phyloP scores from a whole-genome alignment of 2,888 invertebrate species.

The Drosophila siamana region DNA sequence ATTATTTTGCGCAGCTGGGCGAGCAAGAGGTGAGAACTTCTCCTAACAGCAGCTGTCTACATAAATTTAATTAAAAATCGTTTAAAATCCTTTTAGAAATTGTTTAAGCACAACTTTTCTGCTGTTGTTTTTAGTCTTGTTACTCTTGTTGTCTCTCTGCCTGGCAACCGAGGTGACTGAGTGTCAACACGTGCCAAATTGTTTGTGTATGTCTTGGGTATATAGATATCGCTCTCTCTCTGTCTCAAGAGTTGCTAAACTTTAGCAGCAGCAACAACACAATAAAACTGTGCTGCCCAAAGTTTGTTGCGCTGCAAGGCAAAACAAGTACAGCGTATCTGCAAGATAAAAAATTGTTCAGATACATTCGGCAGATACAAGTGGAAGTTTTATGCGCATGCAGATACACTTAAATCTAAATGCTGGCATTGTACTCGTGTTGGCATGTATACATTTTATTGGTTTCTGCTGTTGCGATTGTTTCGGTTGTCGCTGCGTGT shows the following conservation, averaged over 20 bases:
- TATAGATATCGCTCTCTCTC: no score
- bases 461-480: slow-evolving; percentile 15
- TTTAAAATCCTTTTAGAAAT: slow-evolving; percentile 71
- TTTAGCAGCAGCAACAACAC: slow-evolving; percentile 35
- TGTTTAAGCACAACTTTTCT: slow-evolving; percentile 50
- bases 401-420: slow-evolving; percentile 44
- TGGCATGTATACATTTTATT: slow-evolving; percentile 67
- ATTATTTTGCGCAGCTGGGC: slow-evolving; percentile 28
- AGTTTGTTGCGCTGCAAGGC: slow-evolving; percentile 50
- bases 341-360: slow-evolving; percentile 63
- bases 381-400: slow-evolving; percentile 63
- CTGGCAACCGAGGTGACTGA: slow-evolving; percentile 60
- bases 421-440: no score
- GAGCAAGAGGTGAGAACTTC: slow-evolving; percentile 36
- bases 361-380: slow-evolving; percentile 41
- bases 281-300: slow-evolving; percentile 47
- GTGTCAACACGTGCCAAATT: slow-evolving; percentile 77
- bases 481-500: slow-evolving; percentile 18
- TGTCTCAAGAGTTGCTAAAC: slow-evolving; percentile 43
- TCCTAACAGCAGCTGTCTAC: slow-evolving; percentile 66
- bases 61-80: slow-evolving; percentile 78
- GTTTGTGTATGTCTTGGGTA: slow-evolving; percentile 36
- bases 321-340: slow-evolving; percentile 61
- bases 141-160: slow-evolving; percentile 3
- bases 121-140: slow-evolving; percentile 10